Evolutionary conservation across 1,140 invertebrate genomes (phyloP).

Genomic region (Drosophila suzukii): DNA sequence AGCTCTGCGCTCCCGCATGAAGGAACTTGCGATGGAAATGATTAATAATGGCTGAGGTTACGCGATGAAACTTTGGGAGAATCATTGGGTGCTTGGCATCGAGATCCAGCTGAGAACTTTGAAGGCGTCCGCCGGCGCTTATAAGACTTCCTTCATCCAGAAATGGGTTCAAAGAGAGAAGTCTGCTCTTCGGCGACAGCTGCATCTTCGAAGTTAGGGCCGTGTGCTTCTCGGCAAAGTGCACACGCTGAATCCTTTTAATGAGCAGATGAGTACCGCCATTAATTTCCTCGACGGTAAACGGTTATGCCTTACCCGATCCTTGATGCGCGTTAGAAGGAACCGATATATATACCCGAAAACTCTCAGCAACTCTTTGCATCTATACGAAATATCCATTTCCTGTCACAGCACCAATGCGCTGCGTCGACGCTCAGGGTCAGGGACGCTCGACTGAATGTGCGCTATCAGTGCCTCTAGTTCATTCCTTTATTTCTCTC

Average conservation of each 20-base stretch:
- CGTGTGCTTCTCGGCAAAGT: background rate
- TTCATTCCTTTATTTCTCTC: background rate
- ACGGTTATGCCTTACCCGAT: no score
- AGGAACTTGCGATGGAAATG: background rate
- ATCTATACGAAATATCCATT: background rate
- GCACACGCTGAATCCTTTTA: background rate
- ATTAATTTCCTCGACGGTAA: no score
- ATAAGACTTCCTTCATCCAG: background rate
- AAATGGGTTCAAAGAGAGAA: conserved; percentile 1
- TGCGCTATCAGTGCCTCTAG: background rate
- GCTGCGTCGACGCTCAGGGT: no score
- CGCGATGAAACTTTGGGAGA: background rate
- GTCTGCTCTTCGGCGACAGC: background rate
- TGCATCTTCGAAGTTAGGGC: background rate
- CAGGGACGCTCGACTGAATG: no score
- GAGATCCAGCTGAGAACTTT: background rate
- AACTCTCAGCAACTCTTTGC: no score
- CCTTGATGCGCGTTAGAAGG: no score
- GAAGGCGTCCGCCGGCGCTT: background rate
- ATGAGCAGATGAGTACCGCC: no score
- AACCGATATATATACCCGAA: no score
- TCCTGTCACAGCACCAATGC: background rate
- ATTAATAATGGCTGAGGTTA: background rate
- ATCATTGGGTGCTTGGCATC: background rate
- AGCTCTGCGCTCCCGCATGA: background rate